Conservation (phyloP, 1,140 invertebrate species). For the Anastatus disparis region DNA sequence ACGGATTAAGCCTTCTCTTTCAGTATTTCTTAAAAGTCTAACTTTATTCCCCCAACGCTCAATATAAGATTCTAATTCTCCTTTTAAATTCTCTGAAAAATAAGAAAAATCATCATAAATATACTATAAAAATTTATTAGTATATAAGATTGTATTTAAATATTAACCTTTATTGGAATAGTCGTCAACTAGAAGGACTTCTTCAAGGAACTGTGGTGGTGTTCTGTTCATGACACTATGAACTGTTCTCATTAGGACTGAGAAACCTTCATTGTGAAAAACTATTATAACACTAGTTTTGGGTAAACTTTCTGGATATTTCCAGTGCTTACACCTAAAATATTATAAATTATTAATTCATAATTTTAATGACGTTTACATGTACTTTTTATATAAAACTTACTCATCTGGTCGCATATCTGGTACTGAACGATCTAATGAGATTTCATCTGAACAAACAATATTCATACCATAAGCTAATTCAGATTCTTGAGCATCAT, state of each 20-base stretch:
- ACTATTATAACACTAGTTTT: conserved; percentile 96
- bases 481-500: conserved; percentile 81
- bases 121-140: background rate
- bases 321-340: conserved; percentile 92
- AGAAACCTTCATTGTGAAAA: conserved; percentile 99
- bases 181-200: conserved; percentile 98
- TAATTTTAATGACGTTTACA: background rate
- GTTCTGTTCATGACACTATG: conserved; percentile 95
- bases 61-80: conserved; percentile 90
- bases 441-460: conserved; percentile 94
- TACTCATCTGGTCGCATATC: conserved; percentile 89
- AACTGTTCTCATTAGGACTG: conserved; percentile 94
- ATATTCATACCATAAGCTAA: conserved; percentile 97
- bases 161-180: conserved; percentile 89
- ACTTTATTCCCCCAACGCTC: conserved; percentile 89
- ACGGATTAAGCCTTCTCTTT: conserved; percentile 91
- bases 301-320: conserved; percentile 90
- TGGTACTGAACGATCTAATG: conserved; percentile 79
- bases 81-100: conserved; percentile 85
- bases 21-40: conserved; percentile 83
- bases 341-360: conserved; percentile 20
- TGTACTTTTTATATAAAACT: conserved; percentile 48
- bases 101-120: background rate
- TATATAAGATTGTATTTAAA: background rate
- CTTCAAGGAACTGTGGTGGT: conserved; percentile 89